Evolutionary conservation across 2,888 invertebrate genomes (phyloP).

Genomic region (Baronia brevicornis): DNA sequence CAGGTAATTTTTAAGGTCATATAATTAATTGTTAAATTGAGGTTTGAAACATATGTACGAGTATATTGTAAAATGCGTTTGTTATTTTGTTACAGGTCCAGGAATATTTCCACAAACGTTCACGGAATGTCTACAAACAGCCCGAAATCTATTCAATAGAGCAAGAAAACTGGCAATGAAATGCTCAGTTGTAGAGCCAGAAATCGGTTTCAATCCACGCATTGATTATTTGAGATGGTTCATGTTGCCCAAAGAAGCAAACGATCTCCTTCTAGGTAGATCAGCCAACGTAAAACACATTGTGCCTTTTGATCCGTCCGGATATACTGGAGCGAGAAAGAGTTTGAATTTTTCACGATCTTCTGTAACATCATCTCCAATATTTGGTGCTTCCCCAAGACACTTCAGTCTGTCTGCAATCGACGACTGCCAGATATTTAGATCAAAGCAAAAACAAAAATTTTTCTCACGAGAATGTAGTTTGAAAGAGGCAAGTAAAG

Average conservation of each 20-base stretch:
- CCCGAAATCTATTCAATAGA: slow-evolving; percentile 84
- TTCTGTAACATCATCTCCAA: slow-evolving; percentile 60
- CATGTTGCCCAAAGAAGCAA: slow-evolving; percentile 91
- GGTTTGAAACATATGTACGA: too few species aligned
- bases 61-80: neutral
- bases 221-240: slow-evolving; percentile 89
- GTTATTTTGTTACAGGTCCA: slow-evolving; percentile 61
- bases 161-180: slow-evolving; percentile 86
- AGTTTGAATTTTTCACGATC: slow-evolving; percentile 50
- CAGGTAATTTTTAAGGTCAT: too few species aligned
- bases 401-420: slow-evolving; percentile 82
- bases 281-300: slow-evolving; percentile 85
- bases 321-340: slow-evolving; percentile 71
- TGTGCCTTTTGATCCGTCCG: slow-evolving; percentile 83
- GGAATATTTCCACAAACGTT: slow-evolving; percentile 84
- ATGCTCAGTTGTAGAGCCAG: slow-evolving; percentile 83
- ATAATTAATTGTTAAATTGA: too few species aligned
- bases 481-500: slow-evolving; percentile 57
- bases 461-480: slow-evolving; percentile 61
- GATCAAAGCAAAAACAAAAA: slow-evolving; percentile 63
- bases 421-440: slow-evolving; percentile 71
- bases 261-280: slow-evolving; percentile 82
- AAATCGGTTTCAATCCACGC: slow-evolving; percentile 80
- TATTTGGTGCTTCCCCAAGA: slow-evolving; percentile 74
- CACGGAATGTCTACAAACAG: slow-evolving; percentile 86